These are phyloP conservation scores for Idaea aversata DNA, from an alignment of 2,888 invertebrate species.

Conservation along the genomic window DNA sequence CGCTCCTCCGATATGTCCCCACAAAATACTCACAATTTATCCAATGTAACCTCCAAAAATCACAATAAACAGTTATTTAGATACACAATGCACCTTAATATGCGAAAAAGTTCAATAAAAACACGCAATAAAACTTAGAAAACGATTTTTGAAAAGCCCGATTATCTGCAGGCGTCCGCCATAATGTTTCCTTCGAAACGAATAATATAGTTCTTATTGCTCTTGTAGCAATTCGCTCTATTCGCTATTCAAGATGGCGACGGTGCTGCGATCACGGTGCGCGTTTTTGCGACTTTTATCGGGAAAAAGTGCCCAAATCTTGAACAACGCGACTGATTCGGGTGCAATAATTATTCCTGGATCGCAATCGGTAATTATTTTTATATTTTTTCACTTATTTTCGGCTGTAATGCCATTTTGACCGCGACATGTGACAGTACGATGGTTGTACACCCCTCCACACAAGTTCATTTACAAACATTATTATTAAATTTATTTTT, in stretches of 20 bases:
- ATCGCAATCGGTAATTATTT: conserved; percentile 78
- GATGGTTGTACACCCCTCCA: conserved; percentile 67
- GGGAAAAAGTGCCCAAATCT: conserved; percentile 71
- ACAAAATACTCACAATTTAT: conserved; percentile 78
- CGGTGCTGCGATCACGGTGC: conserved; percentile 76
- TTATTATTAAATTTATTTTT: background rate
- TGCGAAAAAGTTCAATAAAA: conserved; percentile 81
- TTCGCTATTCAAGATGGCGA: conserved; percentile 82
- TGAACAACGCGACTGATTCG: conserved; percentile 74
- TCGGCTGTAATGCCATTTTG: conserved; percentile 67
- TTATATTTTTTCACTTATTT: conserved; percentile 63
- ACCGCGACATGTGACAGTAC: conserved; percentile 79
- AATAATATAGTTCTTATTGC: conserved; percentile 81
- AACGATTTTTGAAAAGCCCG: conserved; percentile 81
- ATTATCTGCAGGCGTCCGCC: conserved; percentile 80
- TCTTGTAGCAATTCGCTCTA: conserved; percentile 80
- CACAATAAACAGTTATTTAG: conserved; percentile 74
- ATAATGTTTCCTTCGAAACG: conserved; percentile 82
- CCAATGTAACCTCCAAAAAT: conserved; percentile 72
- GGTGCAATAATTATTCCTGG: conserved; percentile 59
- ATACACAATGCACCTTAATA: conserved; percentile 78
- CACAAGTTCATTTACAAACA: conserved; percentile 36
- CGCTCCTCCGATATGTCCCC: conserved; percentile 78
- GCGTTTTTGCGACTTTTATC: conserved; percentile 75
- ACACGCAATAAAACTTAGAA: conserved; percentile 79